Percentiles rank a stretch among this genome's conserved stretches.
These are phyloP conservation scores for Dermolepida albohirtum DNA, from an alignment of 2,888 invertebrate genomes.

Conservation along the genomic window DNA sequence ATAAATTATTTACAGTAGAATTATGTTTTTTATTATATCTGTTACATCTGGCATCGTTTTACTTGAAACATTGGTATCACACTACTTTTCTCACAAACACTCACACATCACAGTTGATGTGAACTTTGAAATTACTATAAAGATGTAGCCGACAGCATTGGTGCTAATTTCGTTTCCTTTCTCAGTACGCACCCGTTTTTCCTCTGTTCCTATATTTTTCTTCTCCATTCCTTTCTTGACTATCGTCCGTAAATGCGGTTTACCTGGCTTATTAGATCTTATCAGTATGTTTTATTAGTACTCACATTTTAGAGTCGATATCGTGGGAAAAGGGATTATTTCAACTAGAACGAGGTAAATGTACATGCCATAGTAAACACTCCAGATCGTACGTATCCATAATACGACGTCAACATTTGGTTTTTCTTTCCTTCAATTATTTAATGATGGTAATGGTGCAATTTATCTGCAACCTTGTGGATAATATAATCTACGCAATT, in stretches of 20 bases:
- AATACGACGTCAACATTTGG: constrained; percentile 20
- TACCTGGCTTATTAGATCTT: constrained; percentile 29
- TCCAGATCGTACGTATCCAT: constrained; percentile 3
- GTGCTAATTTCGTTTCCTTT: too few species aligned
- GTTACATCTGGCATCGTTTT: too few species aligned
- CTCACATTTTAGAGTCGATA: constrained; percentile 29
- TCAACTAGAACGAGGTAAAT: constrained; percentile 26
- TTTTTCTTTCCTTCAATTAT: constrained; percentile 33
- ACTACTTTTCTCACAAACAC: too few species aligned
- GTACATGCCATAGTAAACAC: constrained; percentile 24
- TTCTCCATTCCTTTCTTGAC: constrained; percentile 8
- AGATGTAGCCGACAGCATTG: too few species aligned
- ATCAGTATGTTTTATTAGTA: constrained; percentile 19
- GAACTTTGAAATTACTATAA: too few species aligned
- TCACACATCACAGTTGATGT: too few species aligned
- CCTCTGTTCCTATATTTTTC: background rate
- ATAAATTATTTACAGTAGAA: too few species aligned
- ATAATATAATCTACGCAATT: constrained; percentile 25
- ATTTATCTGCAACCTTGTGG: constrained; percentile 24
- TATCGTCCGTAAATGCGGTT: constrained; percentile 8
- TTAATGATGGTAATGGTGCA: constrained; percentile 34
- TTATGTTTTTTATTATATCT: too few species aligned
- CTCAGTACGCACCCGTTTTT: too few species aligned
- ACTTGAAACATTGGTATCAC: too few species aligned
- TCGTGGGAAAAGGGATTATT: constrained; percentile 33